Conservation (phyloP, 2,113 vertebrate species). For the Oryctolagus cuniculus region DNA sequence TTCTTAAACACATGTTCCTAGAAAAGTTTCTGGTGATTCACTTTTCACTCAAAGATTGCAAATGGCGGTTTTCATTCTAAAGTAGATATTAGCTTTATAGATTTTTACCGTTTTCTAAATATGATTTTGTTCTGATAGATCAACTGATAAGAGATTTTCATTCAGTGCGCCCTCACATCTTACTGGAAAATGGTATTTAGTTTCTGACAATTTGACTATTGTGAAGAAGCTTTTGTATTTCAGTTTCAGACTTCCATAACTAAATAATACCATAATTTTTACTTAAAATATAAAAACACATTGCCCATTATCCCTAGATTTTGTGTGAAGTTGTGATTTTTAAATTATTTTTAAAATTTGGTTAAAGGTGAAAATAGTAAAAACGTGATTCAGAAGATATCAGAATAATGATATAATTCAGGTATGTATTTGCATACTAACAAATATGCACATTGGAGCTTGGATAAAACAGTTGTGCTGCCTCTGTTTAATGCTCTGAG, state of each 20-base stretch:
- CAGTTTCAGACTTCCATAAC: not conserved
- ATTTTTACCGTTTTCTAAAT: slow-evolving; percentile 57
- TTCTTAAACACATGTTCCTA: not conserved
- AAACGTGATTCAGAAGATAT: slow-evolving; percentile 27
- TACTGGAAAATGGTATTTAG: slow-evolving; percentile 54
- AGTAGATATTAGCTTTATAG: slow-evolving; percentile 56
- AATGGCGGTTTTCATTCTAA: not conserved
- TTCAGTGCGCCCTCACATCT: not conserved
- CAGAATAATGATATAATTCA: not conserved
- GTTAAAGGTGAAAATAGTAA: slow-evolving; percentile 54
- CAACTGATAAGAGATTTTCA: slow-evolving; percentile 8
- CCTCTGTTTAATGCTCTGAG: slow-evolving; percentile 45
- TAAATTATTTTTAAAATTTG: slow-evolving; percentile 57
- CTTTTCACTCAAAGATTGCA: slow-evolving; percentile 8
- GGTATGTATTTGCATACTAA: slow-evolving; percentile 9
- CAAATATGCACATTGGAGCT: not conserved
- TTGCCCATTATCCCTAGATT: slow-evolving; percentile 21
- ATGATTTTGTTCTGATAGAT: slow-evolving; percentile 48
- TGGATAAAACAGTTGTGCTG: not conserved
- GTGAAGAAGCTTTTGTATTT: slow-evolving; percentile 52
- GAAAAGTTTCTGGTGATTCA: slow-evolving; percentile 53
- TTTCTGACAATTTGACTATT: not conserved
- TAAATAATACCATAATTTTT: slow-evolving; percentile 61
- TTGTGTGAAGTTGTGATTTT: slow-evolving; percentile 47
- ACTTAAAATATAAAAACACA: slow-evolving; percentile 53